Evolutionary conservation across 2,888 invertebrate genomes (phyloP).

Genomic region (Andrena fulva): DNA sequence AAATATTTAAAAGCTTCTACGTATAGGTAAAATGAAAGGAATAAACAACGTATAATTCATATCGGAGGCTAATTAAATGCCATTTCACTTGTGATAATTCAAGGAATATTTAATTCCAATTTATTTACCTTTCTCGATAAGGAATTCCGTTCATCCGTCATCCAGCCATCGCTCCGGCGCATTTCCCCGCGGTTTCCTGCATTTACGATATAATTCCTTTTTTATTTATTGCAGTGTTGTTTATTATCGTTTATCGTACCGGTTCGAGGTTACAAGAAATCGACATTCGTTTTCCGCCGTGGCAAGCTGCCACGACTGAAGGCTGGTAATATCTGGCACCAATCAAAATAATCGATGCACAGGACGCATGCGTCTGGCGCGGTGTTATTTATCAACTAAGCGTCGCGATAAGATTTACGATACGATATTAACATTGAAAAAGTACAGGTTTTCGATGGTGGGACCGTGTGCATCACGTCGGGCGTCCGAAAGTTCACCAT

Average conservation of each 20-base stretch:
- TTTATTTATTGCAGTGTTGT: slow-evolving; percentile 3
- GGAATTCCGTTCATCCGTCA: background rate
- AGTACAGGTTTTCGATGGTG: slow-evolving; percentile 3
- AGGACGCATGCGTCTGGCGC: slow-evolving; percentile 66
- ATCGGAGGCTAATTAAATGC: too few species aligned
- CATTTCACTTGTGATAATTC: background rate
- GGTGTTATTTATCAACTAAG: slow-evolving; percentile 65
- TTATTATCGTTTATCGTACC: slow-evolving; percentile 35
- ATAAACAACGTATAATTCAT: too few species aligned
- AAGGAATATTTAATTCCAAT: background rate
- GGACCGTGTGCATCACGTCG: background rate
- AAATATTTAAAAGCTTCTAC: too few species aligned
- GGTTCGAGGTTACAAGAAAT: slow-evolving; percentile 54
- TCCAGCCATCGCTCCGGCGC: background rate
- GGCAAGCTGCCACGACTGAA: slow-evolving; percentile 65
- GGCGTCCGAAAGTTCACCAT: background rate
- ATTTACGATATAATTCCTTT: background rate
- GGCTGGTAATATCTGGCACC: slow-evolving; percentile 65
- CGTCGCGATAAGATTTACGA: slow-evolving; percentile 53
- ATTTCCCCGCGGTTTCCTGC: background rate
- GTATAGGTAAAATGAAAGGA: too few species aligned
- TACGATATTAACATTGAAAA: slow-evolving; percentile 49
- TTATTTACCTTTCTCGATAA: slow-evolving; percentile 1
- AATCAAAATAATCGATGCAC: slow-evolving; percentile 70
- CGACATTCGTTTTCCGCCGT: slow-evolving; percentile 61